A percentile compares a stretch with the other conserved stretches of the same genome.
phyloP scores from a whole-genome alignment of 2,888 invertebrate species.

The Bugulina stolonifera region DNA sequence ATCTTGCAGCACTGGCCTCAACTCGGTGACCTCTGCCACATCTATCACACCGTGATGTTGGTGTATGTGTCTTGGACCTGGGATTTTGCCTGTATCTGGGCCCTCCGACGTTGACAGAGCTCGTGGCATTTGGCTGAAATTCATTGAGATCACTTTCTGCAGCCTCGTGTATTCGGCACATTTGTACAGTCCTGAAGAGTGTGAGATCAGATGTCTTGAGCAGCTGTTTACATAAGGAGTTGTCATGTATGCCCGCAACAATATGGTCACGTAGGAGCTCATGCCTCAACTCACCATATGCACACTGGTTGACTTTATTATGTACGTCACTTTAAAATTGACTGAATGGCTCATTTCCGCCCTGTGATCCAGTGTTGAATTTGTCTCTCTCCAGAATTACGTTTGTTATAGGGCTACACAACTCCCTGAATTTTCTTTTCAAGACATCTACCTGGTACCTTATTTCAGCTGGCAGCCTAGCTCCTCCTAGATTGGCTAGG shows the following conservation, averaged over 20 bases:
- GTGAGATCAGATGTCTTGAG: constrained; percentile 1
- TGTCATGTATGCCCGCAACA: background rate
- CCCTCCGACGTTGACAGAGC: background rate
- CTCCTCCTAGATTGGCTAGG: background rate
- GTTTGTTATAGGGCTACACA: background rate
- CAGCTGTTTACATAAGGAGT: background rate
- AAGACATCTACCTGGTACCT: background rate
- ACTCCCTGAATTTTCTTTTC: background rate
- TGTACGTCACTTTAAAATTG: background rate
- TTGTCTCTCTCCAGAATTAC: background rate
- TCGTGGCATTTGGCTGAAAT: background rate
- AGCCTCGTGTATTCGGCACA: background rate
- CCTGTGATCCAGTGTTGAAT: background rate
- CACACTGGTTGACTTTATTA: background rate
- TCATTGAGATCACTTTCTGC: background rate
- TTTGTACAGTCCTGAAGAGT: background rate
- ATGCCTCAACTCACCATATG: background rate
- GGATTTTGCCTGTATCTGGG: background rate
- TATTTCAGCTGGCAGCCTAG: background rate
- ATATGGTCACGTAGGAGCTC: background rate
- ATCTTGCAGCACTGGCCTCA: background rate
- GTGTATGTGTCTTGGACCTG: background rate
- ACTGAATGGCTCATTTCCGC: background rate
- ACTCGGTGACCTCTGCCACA: background rate
- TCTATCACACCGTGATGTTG: background rate